A percentile compares a stretch with the other conserved stretches of the same genome.
These are phyloP conservation scores for Epinotia ramella DNA, from an alignment of 2,888 invertebrate species.

Conservation along the genomic window DNA sequence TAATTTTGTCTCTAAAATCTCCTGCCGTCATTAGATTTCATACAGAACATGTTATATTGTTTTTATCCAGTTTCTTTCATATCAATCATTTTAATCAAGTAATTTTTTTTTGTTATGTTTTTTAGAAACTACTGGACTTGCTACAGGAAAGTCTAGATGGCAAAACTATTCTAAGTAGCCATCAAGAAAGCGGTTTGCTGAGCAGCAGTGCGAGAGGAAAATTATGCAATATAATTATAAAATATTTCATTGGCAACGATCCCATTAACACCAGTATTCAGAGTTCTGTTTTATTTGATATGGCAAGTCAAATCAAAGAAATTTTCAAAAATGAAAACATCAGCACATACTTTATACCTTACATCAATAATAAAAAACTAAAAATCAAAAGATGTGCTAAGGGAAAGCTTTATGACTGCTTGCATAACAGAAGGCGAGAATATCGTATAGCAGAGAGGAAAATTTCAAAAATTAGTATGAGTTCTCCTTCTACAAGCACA, in stretches of 20 bases:
- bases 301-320: slow-evolving; percentile 13
- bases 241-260: not conserved
- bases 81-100: too few relatives aligned
- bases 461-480: not conserved
- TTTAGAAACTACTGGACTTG: too few relatives aligned
- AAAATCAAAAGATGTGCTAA: slow-evolving; percentile 14
- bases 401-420: not conserved
- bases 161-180: not conserved
- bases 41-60: too few relatives aligned
- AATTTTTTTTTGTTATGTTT: too few relatives aligned
- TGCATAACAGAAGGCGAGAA: slow-evolving; percentile 7
- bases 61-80: too few relatives aligned
- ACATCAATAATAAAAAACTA: slow-evolving; percentile 9
- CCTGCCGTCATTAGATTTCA: not conserved
- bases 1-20: not conserved
- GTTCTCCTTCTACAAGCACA: slow-evolving; percentile 1
- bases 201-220: not conserved
- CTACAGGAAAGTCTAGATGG: not conserved
- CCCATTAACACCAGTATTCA: not conserved
- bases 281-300: slow-evolving; percentile 2
- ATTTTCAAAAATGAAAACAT: slow-evolving; percentile 7
- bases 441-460: slow-evolving; percentile 9
- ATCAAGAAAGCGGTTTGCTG: slow-evolving; percentile 3
- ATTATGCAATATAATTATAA: not conserved
- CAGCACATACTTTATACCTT: slow-evolving; percentile 13